These are phyloP conservation scores for Cerastis rubricosa DNA, from an alignment of 2,888 invertebrate genomes.

Conservation along the genomic window DNA sequence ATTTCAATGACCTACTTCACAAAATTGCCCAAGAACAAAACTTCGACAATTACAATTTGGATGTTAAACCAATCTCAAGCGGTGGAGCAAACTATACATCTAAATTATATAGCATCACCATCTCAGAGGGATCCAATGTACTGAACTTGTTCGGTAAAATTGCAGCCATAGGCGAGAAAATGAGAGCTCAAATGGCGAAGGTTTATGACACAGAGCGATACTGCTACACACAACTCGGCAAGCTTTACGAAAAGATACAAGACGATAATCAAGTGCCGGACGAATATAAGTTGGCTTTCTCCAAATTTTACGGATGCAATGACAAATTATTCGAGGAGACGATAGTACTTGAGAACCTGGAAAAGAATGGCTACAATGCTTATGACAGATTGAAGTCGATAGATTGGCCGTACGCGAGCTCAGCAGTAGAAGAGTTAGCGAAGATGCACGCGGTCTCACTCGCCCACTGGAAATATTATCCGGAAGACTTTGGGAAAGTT, in stretches of 20 bases:
- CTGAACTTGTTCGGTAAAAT: conserved; percentile 78
- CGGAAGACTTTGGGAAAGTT: conserved; percentile 74
- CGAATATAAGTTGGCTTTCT: conserved; percentile 71
- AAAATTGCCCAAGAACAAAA: conserved; percentile 64
- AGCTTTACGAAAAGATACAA: conserved; percentile 72
- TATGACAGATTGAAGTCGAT: conserved; percentile 77
- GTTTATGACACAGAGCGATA: conserved; percentile 75
- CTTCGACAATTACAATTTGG: conserved; percentile 58
- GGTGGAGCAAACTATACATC: conserved; percentile 76
- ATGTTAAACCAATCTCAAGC: conserved; percentile 63
- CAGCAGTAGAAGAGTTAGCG: conserved; percentile 76
- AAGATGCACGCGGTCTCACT: conserved; percentile 84
- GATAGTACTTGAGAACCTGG: conserved; percentile 80
- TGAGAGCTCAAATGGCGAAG: conserved; percentile 66
- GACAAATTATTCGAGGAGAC: conserved; percentile 72
- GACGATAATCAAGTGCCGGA: conserved; percentile 67
- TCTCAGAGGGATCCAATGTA: conserved; percentile 57
- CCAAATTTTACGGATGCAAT: conserved; percentile 75
- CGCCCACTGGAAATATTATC: conserved; percentile 70
- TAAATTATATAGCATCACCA: conserved; percentile 62
- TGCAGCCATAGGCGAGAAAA: conserved; percentile 71
- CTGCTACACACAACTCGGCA: conserved; percentile 73
- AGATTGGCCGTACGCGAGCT: conserved; percentile 78
- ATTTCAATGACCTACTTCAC: conserved; percentile 45
- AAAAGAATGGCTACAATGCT: conserved; percentile 71